Conservation (phyloP, 2,797 vertebrate species). For the Lepus townsendii region DNA sequence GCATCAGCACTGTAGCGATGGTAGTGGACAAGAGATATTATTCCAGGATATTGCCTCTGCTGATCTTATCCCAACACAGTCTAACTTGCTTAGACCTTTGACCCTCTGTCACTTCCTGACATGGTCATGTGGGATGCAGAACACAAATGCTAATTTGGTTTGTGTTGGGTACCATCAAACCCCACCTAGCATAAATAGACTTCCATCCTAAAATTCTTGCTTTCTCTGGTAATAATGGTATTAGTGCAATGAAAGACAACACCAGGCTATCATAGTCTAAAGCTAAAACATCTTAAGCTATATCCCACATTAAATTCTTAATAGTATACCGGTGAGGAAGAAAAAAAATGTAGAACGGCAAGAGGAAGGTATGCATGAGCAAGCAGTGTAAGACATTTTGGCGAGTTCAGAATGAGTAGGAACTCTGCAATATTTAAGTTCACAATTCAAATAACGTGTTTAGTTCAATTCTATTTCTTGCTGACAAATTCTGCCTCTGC, state of each 20-base stretch:
- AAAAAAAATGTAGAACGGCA: not conserved
- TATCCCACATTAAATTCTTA: constrained; percentile 17
- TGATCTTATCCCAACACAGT: not conserved
- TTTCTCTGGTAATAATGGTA: not conserved
- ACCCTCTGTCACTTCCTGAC: constrained; percentile 1
- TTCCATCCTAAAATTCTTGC: constrained; percentile 26
- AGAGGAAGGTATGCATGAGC: constrained; percentile 32
- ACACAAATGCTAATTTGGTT: constrained; percentile 32
- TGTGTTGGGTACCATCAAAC: not conserved
- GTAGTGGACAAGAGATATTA: not conserved
- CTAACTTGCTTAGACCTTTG: not conserved
- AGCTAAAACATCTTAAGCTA: not conserved
- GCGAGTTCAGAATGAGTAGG: constrained; percentile 17
- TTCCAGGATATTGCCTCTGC: constrained; percentile 13
- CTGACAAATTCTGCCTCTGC: constrained; percentile 64
- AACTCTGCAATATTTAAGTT: constrained; percentile 57
- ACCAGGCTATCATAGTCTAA: constrained; percentile 1
- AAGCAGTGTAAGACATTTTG: constrained; percentile 45
- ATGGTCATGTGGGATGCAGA: not conserved
- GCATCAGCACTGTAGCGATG: not conserved
- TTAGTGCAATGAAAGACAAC: constrained; percentile 25
- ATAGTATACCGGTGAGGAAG: not conserved
- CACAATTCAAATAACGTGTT: constrained; percentile 45
- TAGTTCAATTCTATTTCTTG: constrained; percentile 64
- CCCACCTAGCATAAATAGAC: not conserved